Base-by-base conservation (phyloP, 1,140 invertebrate species). In the Nasonia vitripennis region DNA sequence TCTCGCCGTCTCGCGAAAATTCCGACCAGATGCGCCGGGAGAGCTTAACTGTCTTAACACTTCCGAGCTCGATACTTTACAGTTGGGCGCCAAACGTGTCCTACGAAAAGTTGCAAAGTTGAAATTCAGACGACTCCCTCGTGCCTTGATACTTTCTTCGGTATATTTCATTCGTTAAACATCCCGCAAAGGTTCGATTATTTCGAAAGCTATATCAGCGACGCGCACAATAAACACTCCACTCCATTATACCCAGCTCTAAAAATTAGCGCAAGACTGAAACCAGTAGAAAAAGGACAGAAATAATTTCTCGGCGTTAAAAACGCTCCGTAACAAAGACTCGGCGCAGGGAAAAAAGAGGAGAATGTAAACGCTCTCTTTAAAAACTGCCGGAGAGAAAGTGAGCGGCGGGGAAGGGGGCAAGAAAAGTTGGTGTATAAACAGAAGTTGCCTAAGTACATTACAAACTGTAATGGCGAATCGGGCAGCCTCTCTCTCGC, bases 371-470 rank as follows among this genome's bases (percentile, higher is more conserved):
- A 27, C 55, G 73, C 37, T 77, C 75, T 68, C 67, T 80, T 75
- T 77, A 70, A 80, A 81, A 81, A 78, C 81, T 70, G 34, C 55
- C 31, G 86, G 86, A 85, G 81, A 55, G 79, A 83, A 82, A 51
- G 75, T 77, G 20, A 71, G 62, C 73, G n/a, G 75, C 51, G 37
- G 80, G 20, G 77, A 78, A 31, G 83, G 68, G 67, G 82, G 55
- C 75, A 88, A 88, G 89, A 90, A 93, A 93, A 93, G 91, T 93
- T 93, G 90, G 91, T 92, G 89, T 93, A 93, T 93, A 93, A 93
- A 93, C 93, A 93, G 90, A 93, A 93, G 92, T 93, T 93, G 89
- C 90, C 90, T 93, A 93, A 93, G 92, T 93, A 92, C 91, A 93
- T 93, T 93, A 93, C 91, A 92, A 93, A 92, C 90, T 92, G 91